Evolutionary conservation across 2,113 vertebrate species (phyloP).

Genomic region (Rhineura floridana): DNA sequence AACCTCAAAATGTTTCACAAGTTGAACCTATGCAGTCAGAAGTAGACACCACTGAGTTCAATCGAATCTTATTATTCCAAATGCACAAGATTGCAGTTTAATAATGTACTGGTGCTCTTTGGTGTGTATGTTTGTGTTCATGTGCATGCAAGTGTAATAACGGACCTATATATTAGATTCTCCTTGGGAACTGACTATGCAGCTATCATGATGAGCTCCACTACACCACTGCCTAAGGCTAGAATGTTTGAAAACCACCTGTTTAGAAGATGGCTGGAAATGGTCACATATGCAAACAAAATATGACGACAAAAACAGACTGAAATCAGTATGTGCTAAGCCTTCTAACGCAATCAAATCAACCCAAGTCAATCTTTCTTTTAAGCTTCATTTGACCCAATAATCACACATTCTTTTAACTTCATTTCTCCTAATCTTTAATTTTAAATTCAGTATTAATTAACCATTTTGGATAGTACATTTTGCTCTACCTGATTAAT

Average conservation of each 20-base stretch:
- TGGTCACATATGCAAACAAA: not conserved
- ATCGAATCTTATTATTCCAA: too few species aligned
- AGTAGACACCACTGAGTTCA: too few species aligned
- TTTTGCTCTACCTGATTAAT: constrained; percentile 8
- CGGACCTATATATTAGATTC: too few species aligned
- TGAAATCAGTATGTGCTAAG: not conserved
- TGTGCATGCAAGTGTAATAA: too few species aligned
- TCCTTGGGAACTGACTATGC: too few species aligned
- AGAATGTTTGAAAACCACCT: not conserved
- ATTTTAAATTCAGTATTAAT: constrained; percentile 31
- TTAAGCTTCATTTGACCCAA: not conserved
- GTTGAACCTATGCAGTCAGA: too few species aligned
- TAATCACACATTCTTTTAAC: constrained; percentile 26
- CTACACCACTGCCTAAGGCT: not conserved
- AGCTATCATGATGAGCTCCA: too few species aligned
- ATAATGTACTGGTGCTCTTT: too few species aligned
- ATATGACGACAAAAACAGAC: not conserved
- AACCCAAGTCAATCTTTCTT: not conserved
- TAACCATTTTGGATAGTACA: constrained; percentile 10
- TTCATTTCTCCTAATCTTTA: constrained; percentile 16
- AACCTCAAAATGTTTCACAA: too few species aligned
- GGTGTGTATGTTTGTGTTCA: too few species aligned
- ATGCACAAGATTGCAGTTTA: too few species aligned
- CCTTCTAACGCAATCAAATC: not conserved
- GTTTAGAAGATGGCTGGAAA: not conserved